Percentiles rank a stretch among this genome's conserved stretches.
These are phyloP conservation scores for Anseranas semipalmata DNA, from an alignment of 2,113 vertebrate species.

Conservation along the genomic window DNA sequence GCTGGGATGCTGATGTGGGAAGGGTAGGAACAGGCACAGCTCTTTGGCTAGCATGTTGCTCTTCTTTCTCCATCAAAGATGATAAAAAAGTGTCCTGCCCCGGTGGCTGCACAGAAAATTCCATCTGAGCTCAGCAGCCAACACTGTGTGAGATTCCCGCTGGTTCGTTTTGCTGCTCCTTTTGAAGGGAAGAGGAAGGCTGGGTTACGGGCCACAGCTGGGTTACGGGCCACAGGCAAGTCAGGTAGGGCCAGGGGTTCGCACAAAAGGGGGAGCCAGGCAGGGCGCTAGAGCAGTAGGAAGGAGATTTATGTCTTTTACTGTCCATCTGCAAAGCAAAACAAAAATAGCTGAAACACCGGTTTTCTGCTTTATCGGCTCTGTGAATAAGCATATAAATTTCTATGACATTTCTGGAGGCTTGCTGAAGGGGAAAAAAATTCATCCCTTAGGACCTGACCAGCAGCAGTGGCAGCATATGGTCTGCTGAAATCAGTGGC, in stretches of 20 bases:
- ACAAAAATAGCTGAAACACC: constrained; percentile 83
- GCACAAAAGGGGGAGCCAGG: constrained; percentile 29
- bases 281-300: neutral
- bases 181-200: neutral
- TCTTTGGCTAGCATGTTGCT: neutral
- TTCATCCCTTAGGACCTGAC: constrained; percentile 76
- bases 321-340: constrained; percentile 82
- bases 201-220: neutral
- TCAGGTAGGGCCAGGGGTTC: neutral
- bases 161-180: neutral
- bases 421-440: constrained; percentile 81
- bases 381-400: constrained; percentile 85
- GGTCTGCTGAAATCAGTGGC: constrained; percentile 73
- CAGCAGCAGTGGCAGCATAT: constrained; percentile 77
- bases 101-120: neutral
- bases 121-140: neutral
- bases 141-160: neutral
- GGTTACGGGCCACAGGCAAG: neutral
- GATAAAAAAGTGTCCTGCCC: neutral
- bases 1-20: neutral
- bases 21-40: neutral
- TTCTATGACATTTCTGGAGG: constrained; percentile 80
- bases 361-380: constrained; percentile 83
- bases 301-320: constrained; percentile 77
- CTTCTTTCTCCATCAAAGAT: neutral